These are phyloP conservation scores for Agrochola lota DNA, from an alignment of 2,888 invertebrate species.

Conservation along the genomic window DNA sequence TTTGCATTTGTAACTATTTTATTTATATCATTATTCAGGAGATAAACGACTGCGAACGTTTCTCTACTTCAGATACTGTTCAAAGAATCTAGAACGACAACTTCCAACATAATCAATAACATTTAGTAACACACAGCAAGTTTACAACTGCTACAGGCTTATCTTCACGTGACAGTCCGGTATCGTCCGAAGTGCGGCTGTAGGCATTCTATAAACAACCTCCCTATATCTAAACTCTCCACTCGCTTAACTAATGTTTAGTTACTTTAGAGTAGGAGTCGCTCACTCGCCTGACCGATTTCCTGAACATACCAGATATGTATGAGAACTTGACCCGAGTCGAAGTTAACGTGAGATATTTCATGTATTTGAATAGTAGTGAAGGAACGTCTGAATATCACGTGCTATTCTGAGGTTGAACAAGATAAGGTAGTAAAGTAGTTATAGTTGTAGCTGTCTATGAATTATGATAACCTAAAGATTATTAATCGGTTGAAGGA, in stretches of 20 bases:
- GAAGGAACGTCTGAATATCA: background rate
- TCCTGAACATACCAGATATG: background rate
- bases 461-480: background rate
- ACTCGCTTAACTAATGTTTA: slow-evolving; percentile 36
- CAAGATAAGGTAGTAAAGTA: background rate
- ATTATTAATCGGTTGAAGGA: background rate
- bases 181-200: slow-evolving; percentile 5
- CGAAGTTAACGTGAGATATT: background rate
- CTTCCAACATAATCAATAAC: background rate
- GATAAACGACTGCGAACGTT: background rate
- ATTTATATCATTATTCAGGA: background rate
- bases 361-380: background rate
- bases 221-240: slow-evolving; percentile 4
- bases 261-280: slow-evolving; percentile 7
- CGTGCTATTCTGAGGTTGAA: background rate
- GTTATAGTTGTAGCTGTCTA: background rate
- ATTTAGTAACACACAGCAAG: background rate
- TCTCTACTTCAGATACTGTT: background rate
- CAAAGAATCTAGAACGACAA: background rate
- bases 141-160: background rate
- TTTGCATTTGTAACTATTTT: background rate
- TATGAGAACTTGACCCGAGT: background rate
- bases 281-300: background rate
- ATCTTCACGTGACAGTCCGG: background rate
- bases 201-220: slow-evolving; percentile 6